Percentiles rank a stretch among this genome's conserved stretches.
Evolutionary conservation across 2,888 invertebrate species (phyloP).

Genomic region (Colletes collaris): DNA sequence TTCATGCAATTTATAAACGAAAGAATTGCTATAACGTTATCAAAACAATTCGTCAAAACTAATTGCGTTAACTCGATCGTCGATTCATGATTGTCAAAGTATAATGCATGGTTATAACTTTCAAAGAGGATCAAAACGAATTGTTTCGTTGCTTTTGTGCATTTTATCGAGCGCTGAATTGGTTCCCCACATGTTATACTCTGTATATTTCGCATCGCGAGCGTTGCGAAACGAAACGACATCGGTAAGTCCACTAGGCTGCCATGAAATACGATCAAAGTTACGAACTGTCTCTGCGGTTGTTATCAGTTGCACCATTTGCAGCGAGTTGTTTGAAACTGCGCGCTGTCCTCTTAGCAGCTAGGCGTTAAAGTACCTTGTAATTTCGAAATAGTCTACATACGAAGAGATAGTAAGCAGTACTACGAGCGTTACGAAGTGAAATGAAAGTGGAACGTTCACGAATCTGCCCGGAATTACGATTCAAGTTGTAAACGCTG

Average conservation of each 20-base stretch:
- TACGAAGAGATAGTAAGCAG: background rate
- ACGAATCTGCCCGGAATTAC: background rate
- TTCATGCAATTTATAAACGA: too few species aligned
- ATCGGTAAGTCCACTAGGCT: conserved; percentile 55
- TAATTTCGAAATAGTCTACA: background rate
- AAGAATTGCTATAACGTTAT: too few species aligned
- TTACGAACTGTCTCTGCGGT: conserved; percentile 45
- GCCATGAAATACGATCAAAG: conserved; percentile 69
- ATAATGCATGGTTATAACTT: too few species aligned
- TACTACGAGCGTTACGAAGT: background rate
- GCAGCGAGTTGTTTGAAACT: background rate
- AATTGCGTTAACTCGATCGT: too few species aligned
- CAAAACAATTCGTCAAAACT: too few species aligned
- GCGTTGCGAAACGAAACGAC: conserved; percentile 33
- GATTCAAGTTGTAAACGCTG: conserved; percentile 1
- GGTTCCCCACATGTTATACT: too few species aligned
- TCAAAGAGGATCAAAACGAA: too few species aligned
- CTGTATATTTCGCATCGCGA: conserved; percentile 1
- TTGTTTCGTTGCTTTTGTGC: too few species aligned
- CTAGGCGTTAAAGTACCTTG: conserved; percentile 9
- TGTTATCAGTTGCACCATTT: conserved; percentile 53
- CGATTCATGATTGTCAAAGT: too few species aligned
- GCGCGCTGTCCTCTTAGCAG: background rate
- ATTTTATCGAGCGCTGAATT: too few species aligned
- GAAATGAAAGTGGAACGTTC: conserved; percentile 9